Base-by-base conservation (phyloP, 2,797 vertebrate genomes). In the Cossypha niveicapilla region DNA sequence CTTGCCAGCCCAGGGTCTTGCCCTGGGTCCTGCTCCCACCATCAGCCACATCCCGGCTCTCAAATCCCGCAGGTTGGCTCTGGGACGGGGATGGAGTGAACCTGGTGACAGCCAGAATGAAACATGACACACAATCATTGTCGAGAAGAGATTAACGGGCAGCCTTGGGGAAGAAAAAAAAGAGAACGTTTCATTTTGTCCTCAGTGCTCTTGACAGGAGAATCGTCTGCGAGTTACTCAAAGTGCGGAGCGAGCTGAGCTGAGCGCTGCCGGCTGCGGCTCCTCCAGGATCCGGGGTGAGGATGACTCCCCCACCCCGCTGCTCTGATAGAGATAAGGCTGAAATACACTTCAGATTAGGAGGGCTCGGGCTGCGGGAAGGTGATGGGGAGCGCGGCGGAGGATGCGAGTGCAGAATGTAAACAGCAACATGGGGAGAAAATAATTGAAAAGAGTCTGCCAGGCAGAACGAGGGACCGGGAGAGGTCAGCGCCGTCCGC, bases 321-420 rank as follows among this genome's bases (percentile, higher is more conserved):
- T 96, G 90, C 93, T 96, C 81, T 76, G 93, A 95, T 73, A 89
- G 91, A 91, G 96, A 95, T 96, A 97, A 96, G 75, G 62, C 72
- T 60, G 90, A 77, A 93, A 81, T 22, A 32, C 15, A 12, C 75
- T 89, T 77, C 86, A 76, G 86, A 63, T 92, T 65, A 94, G 90
- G 70, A 95, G 62, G 77, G 35, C 58, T 54, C 11, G 13, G 87
- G 82, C 86, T 86, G 86, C 53, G 50, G 87, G 92, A 71, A 96
- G 87, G 92, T 47, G 90, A 75, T 42, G 82, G 83, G 71, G 60
- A 82, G 28, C 2, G 70, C 53, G 22, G 68, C 65, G 8, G 72
- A 72, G 80, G 74, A 62, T 35, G 84, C 0, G 21, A 94, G 82
- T 4, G 12, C 32, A 44, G 70, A 89, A 67, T 24, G 72, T 86